These are phyloP conservation scores for Cheilinus undulatus DNA, from an alignment of 2,113 vertebrate genomes.

Conservation along the genomic window DNA sequence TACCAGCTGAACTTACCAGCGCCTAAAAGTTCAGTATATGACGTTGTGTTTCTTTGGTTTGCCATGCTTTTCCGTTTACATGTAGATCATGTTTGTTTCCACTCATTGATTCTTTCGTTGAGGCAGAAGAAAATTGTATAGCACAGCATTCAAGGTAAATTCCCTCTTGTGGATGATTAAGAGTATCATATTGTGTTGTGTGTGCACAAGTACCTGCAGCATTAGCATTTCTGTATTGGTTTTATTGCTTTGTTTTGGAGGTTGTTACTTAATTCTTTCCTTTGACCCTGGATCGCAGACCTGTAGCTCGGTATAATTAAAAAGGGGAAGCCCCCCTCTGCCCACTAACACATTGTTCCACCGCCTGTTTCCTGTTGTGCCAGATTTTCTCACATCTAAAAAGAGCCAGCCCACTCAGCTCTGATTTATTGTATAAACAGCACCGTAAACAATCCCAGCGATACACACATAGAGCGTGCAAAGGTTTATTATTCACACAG, in stretches of 20 bases:
- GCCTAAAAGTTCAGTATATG: too few relatives aligned
- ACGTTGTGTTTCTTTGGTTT: too few relatives aligned
- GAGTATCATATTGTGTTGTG: too few relatives aligned
- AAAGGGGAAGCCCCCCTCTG: constrained; percentile 28
- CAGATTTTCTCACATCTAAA: constrained; percentile 54
- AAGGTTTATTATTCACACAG: constrained; percentile 75
- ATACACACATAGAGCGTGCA: constrained; percentile 56
- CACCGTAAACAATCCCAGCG: constrained; percentile 52
- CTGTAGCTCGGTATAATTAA: constrained; percentile 15
- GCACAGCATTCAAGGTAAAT: too few relatives aligned
- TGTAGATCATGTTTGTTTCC: too few relatives aligned
- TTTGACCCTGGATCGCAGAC: constrained; percentile 20
- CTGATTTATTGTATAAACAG: constrained; percentile 70
- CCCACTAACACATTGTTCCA: constrained; percentile 64
- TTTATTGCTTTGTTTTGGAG: background rate
- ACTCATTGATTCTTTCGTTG: too few relatives aligned
- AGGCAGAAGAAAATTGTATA: too few relatives aligned
- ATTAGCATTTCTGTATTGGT: background rate
- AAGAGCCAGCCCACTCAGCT: constrained; percentile 38
- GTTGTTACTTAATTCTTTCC: constrained; percentile 16
- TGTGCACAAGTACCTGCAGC: background rate
- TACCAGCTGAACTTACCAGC: too few relatives aligned
- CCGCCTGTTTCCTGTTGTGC: constrained; percentile 79
- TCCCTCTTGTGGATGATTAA: too few relatives aligned
- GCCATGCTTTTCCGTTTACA: too few relatives aligned